These are phyloP conservation scores for Polypterus senegalus DNA, from an alignment of 2,113 vertebrate genomes.

Conservation along the genomic window DNA sequence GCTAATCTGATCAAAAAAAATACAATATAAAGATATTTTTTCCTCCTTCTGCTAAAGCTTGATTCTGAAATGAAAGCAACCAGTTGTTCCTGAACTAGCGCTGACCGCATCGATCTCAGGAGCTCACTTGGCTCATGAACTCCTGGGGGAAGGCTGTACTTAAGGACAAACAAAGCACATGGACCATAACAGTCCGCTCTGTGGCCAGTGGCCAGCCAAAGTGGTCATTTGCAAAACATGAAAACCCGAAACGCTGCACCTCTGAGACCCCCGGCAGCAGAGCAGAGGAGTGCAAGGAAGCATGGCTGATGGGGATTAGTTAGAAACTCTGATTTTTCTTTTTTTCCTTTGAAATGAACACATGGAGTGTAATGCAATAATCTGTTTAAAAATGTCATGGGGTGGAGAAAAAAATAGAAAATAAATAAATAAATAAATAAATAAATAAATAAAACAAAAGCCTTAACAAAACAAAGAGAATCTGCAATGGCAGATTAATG, in stretches of 20 bases:
- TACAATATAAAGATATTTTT: no score
- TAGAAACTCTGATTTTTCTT: conserved; percentile 5
- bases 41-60: no score
- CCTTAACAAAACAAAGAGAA: no score
- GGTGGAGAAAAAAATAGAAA: no score
- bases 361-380: no score
- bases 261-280: neutral
- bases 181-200: conserved; percentile 8
- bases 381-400: no score
- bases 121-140: conserved; percentile 8
- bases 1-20: no score
- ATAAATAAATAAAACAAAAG: no score
- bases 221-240: neutral
- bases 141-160: conserved; percentile 17
- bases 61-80: neutral
- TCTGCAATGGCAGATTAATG: no score
- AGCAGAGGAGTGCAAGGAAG: neutral
- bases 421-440: no score
- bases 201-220: neutral
- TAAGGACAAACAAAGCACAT: conserved; percentile 14
- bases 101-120: conserved; percentile 8
- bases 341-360: neutral
- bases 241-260: conserved; percentile 1
- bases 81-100: conserved; percentile 11
- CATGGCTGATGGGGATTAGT: conserved; percentile 5